Percentiles rank a stretch among this genome's conserved stretches.
These are phyloP conservation scores for Drosophila eugracilis DNA, from an alignment of 1,140 invertebrate genomes.

Conservation along the genomic window DNA sequence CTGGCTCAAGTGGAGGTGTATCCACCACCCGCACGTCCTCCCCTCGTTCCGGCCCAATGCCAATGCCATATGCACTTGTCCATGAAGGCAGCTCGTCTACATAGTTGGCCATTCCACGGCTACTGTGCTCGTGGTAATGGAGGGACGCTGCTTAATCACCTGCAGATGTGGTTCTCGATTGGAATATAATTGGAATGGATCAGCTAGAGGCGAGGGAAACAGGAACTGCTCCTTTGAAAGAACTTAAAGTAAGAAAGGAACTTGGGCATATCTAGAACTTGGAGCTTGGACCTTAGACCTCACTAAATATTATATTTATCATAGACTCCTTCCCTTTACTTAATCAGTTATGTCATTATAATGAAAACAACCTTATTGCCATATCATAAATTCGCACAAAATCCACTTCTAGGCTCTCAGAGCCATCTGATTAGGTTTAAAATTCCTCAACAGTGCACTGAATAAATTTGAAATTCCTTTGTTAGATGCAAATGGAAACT, in stretches of 20 bases:
- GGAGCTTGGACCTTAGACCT: too few relatives aligned
- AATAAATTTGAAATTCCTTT: slow-evolving; percentile 11
- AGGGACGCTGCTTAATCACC: slow-evolving; percentile 43
- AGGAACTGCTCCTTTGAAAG: background rate
- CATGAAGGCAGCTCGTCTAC: slow-evolving; percentile 45
- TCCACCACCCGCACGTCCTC: slow-evolving; percentile 4
- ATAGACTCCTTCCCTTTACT: background rate
- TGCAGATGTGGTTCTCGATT: slow-evolving; percentile 61
- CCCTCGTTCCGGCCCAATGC: slow-evolving; percentile 20
- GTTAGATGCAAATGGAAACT: slow-evolving; percentile 2
- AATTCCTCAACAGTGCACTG: background rate
- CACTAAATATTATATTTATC: background rate
- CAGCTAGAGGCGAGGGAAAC: background rate
- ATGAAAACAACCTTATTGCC: background rate
- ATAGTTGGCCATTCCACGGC: slow-evolving; percentile 8
- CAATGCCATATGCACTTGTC: slow-evolving; percentile 58
- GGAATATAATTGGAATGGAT: slow-evolving; percentile 54
- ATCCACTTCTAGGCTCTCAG: background rate
- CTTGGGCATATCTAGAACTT: background rate
- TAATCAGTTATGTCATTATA: background rate
- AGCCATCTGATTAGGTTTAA: background rate
- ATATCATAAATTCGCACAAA: background rate
- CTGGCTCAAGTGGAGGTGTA: slow-evolving; percentile 67
- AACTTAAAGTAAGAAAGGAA: too few relatives aligned
- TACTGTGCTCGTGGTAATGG: slow-evolving; percentile 12